Conservation (phyloP, 2,888 invertebrate species). For the Dicranocentrus wangi region DNA sequence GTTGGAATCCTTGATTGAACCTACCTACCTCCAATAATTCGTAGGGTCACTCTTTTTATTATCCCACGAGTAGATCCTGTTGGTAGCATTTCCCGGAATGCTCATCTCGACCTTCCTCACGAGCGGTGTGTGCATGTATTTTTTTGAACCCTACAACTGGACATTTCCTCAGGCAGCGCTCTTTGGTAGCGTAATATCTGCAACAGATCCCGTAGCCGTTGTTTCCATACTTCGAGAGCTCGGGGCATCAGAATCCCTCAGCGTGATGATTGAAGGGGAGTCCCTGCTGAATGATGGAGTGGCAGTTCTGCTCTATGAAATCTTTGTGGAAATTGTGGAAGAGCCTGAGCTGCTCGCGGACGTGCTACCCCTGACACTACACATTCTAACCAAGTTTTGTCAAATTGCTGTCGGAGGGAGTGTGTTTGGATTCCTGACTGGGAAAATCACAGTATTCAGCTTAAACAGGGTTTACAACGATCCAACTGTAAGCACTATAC, state of each 20-base stretch:
- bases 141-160: constrained; percentile 69
- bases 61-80: constrained; percentile 59
- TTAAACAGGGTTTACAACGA: constrained; percentile 75
- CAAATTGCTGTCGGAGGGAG: constrained; percentile 66
- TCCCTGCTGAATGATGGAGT: constrained; percentile 77
- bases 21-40: neutral
- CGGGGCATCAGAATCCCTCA: constrained; percentile 74
- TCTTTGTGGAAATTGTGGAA: constrained; percentile 73
- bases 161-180: constrained; percentile 73
- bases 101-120: constrained; percentile 69
- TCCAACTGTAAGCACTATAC: constrained; percentile 74
- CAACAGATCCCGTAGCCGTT: constrained; percentile 77
- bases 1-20: neutral
- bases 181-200: constrained; percentile 76
- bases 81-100: constrained; percentile 66
- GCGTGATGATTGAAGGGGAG: constrained; percentile 76
- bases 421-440: constrained; percentile 75
- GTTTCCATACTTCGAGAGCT: constrained; percentile 76
- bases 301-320: constrained; percentile 76
- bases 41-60: neutral
- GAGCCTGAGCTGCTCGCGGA: constrained; percentile 42
- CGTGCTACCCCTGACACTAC: constrained; percentile 29
- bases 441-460: constrained; percentile 74
- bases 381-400: constrained; percentile 63
- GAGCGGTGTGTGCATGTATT: constrained; percentile 54